Evolutionary conservation across 2,888 invertebrate genomes (phyloP), one percentile per base, ranked within the genome.

Genomic region (Caenorhabditis angaria): DNA sequence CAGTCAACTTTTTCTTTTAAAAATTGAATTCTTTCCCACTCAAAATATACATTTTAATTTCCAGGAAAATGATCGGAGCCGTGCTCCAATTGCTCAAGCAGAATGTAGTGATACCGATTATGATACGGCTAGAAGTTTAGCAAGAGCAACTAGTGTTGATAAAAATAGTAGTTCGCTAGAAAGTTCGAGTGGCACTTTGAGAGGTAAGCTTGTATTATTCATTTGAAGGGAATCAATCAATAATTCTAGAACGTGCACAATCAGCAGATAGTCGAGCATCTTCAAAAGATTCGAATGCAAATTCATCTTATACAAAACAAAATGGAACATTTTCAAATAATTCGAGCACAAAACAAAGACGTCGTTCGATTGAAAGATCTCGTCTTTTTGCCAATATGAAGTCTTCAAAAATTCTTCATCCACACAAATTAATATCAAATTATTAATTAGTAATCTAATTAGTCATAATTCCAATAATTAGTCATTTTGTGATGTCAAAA

Each of bases 81-180:
- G 71, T 27, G 87, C 87, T 8, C 87, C 87, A 22, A 85, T 87
- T 57, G 87, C 87, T 18, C 85, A 87, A 57, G 83, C 87, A 6
- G 87, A 87, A 65, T 84, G 85, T 56, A 84, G 83, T 62, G 87
- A 87, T 64, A 85, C 85, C 4, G 87, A 86, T 62, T 87, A 83
- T 61, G 86, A 86, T 61, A 80, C 85, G 22, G 82, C 83, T 12
- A 65, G 85, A 56, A 78, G 75, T 41, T 29, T 76, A 20, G 67
- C 63, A 10, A 29, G 77, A 51, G 69, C 67, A 25, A 65, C 65
- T 47, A 73, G 72, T 35, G 51, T 71, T 41, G 76, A 76, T 54
- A 81, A 77, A 64, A 80, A 69, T 60, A 74, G 66, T 35, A 64
- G 66, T 54, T 70, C 60, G 24, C 62, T 61, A 53, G 70, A 66